Conservation (phyloP, 2,797 vertebrate species). For the Amazona finschi region DNA sequence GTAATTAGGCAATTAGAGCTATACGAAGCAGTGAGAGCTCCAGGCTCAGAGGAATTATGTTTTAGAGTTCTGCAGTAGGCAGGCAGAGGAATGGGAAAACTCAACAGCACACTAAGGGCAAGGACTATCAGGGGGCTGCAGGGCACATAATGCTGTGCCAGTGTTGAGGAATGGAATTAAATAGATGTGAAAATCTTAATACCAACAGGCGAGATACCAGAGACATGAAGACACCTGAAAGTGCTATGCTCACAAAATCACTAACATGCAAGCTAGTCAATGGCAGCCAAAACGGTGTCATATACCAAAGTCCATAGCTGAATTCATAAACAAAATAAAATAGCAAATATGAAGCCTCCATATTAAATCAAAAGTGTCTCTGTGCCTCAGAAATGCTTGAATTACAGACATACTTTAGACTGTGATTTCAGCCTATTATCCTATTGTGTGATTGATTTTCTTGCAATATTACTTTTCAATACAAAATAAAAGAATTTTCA, state of each 20-base stretch:
- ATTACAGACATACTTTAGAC: background rate
- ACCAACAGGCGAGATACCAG: background rate
- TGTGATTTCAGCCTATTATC: background rate
- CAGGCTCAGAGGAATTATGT: background rate
- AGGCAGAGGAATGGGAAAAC: background rate
- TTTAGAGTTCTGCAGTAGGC: conserved; percentile 2
- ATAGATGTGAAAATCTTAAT: background rate
- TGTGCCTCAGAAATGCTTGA: background rate
- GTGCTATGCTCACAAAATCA: background rate
- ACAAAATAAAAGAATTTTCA: background rate
- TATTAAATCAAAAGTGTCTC: background rate
- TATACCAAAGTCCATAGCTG: background rate
- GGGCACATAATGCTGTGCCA: background rate
- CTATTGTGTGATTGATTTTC: background rate
- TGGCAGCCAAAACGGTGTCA: background rate
- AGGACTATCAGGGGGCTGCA: background rate
- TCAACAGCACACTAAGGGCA: background rate
- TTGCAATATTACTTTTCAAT: background rate
- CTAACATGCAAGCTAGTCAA: background rate
- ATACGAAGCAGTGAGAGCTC: background rate
- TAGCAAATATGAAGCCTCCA: background rate
- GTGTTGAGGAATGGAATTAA: background rate
- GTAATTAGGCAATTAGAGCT: conserved; percentile 26
- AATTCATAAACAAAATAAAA: background rate
- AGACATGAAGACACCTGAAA: background rate